Conservation (phyloP, 2,113 vertebrate species). For the Rynchops niger region DNA sequence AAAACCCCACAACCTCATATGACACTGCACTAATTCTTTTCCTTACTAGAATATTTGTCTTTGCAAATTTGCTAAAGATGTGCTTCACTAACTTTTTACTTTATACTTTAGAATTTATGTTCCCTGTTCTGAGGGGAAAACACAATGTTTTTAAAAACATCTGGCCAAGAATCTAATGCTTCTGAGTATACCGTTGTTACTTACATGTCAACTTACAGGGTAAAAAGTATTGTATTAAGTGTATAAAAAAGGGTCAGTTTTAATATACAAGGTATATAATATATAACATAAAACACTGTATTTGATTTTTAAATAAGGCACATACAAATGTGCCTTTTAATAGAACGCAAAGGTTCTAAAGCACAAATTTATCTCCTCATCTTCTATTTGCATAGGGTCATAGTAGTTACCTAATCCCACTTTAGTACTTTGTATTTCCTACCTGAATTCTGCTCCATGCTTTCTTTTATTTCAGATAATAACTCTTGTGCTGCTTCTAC, state of each 20-base stretch:
- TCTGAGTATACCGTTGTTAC: background rate
- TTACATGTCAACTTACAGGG: background rate
- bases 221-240: background rate
- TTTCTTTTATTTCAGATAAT: slow-evolving; percentile 78
- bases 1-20: rapidly evolving
- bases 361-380: background rate
- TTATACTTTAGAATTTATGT: background rate
- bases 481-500: slow-evolving; percentile 73
- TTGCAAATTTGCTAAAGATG: background rate
- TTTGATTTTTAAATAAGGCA: background rate
- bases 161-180: background rate
- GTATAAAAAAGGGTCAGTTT: background rate
- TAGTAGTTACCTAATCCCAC: background rate
- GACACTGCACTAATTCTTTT: background rate
- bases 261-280: background rate
- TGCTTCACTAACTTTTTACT: background rate
- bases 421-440: background rate
- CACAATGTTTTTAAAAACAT: background rate
- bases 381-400: background rate
- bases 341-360: background rate
- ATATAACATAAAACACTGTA: background rate
- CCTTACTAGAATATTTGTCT: background rate
- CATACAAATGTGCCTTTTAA: background rate
- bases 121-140: background rate
- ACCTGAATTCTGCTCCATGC: slow-evolving; percentile 82